phyloP scores from a whole-genome alignment of 2,888 invertebrate genomes.

The Drosophila flavopinicola region DNA sequence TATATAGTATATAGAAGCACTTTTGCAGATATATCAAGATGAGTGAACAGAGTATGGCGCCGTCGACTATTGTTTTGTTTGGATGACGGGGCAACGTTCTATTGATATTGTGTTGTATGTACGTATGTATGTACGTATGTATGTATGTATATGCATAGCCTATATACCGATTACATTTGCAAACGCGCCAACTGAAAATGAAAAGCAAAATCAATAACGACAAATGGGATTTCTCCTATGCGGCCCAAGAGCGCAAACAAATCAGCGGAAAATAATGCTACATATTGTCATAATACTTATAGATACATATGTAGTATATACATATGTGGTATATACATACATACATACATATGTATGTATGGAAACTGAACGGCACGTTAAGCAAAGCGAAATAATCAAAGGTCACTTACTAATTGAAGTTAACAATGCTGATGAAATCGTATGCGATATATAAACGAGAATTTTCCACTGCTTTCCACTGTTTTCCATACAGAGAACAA shows the following conservation, averaged over 20 bases:
- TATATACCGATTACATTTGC: conserved; percentile 5
- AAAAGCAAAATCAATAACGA: conserved; percentile 37
- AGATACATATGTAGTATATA: neutral
- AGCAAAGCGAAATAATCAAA: conserved; percentile 31
- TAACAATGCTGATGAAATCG: conserved; percentile 18
- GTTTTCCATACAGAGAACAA: neutral
- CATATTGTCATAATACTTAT: conserved; percentile 5
- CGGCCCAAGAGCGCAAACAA: conserved; percentile 1
- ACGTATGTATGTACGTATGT: neutral
- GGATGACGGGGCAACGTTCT: conserved; percentile 3
- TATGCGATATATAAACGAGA: conserved; percentile 3
- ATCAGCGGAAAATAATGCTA: conserved; percentile 12
- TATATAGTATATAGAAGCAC: too few species aligned
- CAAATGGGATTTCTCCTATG: conserved; percentile 13
- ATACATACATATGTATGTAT: too few species aligned
- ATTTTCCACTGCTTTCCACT: too few species aligned
- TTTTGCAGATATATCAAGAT: too few species aligned
- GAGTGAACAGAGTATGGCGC: neutral
- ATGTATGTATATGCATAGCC: neutral
- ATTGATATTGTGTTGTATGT: neutral
- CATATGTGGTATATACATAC: conserved; percentile 10
- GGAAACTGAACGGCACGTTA: conserved; percentile 9
- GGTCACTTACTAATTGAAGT: conserved; percentile 21
- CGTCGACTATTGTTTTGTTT: neutral
- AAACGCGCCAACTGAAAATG: conserved; percentile 17